A percentile compares a stretch with the other conserved stretches of the same genome.
phyloP scores from a whole-genome alignment of 2,113 vertebrate genomes.

The Cheirogaleus medius region DNA sequence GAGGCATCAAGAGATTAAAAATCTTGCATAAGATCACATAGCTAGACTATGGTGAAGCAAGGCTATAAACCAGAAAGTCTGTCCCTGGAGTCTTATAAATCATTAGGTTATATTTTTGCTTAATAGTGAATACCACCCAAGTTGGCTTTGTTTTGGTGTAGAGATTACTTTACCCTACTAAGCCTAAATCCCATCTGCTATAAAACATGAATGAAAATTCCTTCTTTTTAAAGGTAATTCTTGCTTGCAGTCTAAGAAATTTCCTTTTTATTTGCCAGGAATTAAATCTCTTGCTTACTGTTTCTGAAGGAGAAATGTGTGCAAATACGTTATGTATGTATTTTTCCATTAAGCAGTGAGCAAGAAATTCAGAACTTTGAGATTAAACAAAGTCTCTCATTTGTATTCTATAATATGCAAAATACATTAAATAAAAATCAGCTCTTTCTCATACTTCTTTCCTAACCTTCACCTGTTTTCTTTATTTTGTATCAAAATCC shows the following conservation, averaged over 20 bases:
- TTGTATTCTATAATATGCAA: slow-evolving; percentile 35
- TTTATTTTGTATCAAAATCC: slow-evolving; percentile 54
- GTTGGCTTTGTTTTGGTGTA: not conserved
- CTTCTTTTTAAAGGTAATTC: not conserved
- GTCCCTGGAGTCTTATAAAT: not conserved
- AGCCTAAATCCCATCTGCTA: not conserved
- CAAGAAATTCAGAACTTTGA: not conserved
- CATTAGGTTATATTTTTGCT: not conserved
- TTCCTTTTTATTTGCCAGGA: not conserved
- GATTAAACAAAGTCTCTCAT: slow-evolving; percentile 8
- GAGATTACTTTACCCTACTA: not conserved
- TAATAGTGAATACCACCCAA: not conserved
- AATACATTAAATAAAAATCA: slow-evolving; percentile 16
- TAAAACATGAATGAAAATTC: not conserved
- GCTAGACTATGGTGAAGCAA: not conserved
- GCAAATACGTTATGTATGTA: not conserved
- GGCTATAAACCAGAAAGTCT: not conserved
- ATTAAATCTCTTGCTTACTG: not conserved
- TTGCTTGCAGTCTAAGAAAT: not conserved
- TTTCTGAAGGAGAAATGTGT: not conserved
- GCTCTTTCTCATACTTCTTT: not conserved
- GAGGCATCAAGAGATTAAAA: not conserved
- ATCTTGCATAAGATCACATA: not conserved
- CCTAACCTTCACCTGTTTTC: not conserved
- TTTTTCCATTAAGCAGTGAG: not conserved